These are phyloP conservation scores for Hyaena hyaena DNA, from an alignment of 2,113 vertebrate genomes.

Conservation along the genomic window DNA sequence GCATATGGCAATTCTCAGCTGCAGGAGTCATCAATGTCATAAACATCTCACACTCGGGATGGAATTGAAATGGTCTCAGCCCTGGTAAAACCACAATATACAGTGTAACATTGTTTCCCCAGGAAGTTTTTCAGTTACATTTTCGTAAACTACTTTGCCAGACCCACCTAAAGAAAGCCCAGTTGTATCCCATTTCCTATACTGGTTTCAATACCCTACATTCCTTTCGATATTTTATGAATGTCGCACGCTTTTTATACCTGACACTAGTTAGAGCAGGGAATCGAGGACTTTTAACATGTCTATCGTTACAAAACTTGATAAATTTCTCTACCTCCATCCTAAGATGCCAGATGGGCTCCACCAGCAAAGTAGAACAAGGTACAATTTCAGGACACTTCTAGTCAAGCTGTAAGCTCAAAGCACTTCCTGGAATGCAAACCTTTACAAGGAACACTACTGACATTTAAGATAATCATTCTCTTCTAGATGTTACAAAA, in stretches of 20 bases:
- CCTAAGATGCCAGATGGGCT: neutral
- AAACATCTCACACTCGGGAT: neutral
- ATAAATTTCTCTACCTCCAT: neutral
- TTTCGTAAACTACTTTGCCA: conserved; percentile 43
- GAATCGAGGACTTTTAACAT: neutral
- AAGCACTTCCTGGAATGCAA: neutral
- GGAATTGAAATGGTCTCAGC: neutral
- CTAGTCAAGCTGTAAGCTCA: neutral
- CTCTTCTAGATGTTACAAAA: neutral
- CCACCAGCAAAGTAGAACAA: neutral
- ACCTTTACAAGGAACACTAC: neutral
- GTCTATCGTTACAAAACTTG: neutral
- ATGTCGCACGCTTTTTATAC: neutral
- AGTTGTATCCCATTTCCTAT: neutral
- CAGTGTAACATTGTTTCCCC: neutral
- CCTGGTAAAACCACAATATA: neutral
- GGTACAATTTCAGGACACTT: neutral
- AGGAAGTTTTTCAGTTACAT: conserved; percentile 40
- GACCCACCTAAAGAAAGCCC: neutral
- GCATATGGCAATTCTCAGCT: neutral
- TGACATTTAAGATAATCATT: neutral
- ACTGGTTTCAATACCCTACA: neutral
- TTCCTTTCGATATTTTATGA: neutral
- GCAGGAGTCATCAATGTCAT: neutral
- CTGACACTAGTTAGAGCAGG: neutral